These are phyloP conservation scores for Drosophila engyochracea DNA, from an alignment of 2,888 invertebrate species.

Conservation along the genomic window DNA sequence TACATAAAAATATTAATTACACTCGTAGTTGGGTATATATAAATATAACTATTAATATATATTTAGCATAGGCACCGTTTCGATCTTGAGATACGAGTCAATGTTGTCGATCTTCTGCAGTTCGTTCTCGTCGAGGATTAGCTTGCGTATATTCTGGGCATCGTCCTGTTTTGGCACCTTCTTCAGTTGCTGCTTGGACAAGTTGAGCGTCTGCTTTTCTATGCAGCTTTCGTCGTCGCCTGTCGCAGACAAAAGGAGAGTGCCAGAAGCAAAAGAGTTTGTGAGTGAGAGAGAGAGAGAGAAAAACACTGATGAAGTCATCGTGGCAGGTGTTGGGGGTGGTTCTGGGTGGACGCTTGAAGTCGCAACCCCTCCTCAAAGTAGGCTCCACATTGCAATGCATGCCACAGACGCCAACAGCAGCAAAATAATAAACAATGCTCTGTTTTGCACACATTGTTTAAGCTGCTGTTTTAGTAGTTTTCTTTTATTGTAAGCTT, in stretches of 20 bases:
- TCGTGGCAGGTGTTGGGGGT: constrained; percentile 51
- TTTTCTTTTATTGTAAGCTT: constrained; percentile 21
- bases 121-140: constrained; percentile 94
- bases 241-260: constrained; percentile 40
- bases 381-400: constrained; percentile 70
- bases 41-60: background rate
- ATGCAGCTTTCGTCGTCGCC: constrained; percentile 83
- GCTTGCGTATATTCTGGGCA: constrained; percentile 88
- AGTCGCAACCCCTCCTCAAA: constrained; percentile 48
- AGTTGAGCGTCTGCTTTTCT: constrained; percentile 88
- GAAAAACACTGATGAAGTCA: constrained; percentile 70
- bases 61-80: constrained; percentile 88
- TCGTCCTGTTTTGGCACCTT: constrained; percentile 91
- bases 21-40: background rate
- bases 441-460: background rate
- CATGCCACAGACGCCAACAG: constrained; percentile 29
- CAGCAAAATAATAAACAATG: background rate
- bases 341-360: constrained; percentile 28
- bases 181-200: constrained; percentile 92
- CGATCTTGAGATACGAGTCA: constrained; percentile 92
- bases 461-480: too few species aligned
- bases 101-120: constrained; percentile 94
- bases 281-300: background rate
- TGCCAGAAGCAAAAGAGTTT: background rate
- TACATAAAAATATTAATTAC: background rate